Evolutionary conservation across 37 sponge, comb jelly and placozoan genomes (phyloP), one percentile per base, ranked within the genome.

Genomic region (Haliclona indistincta): DNA sequence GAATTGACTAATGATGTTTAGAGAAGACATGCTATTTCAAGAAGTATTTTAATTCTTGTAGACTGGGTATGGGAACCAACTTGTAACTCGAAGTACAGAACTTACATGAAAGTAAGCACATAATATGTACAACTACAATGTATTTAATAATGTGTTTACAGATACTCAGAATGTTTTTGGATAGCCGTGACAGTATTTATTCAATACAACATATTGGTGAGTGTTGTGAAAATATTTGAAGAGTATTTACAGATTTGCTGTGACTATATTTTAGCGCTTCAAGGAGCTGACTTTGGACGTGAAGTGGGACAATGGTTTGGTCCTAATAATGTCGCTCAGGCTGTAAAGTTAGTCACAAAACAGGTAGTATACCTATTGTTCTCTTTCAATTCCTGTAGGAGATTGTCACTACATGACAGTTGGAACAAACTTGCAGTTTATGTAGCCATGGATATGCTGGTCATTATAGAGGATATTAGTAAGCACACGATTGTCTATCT

Each of bases 291-390:
- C 43, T 88, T 95, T 66, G 81, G 88, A 10, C 55, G 93, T 7
- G 55, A 63, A 0, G 63, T 96, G 1, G 96, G 99, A 26, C 83
- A 93, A 36, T 99, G 99, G 99, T 91, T 93, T 86, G 99, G 99
- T 0, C 99, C 99, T 0, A 99, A 99, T 79, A 99, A 93, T 28
- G 89, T 92, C 17, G 96, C 97, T 5, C 99, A 99, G 26, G 97
- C 88, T 13, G 71, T 99, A 45, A 81, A 79, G 94, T 96, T 19
- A 72, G 3, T 72, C 2, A n/a, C 20, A 30, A 4, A 15, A 2
- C 52, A 30, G 4, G 10, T 25, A 32, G 3, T 41, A 17, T 37
- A 70, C 33, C 6, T 13, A n/a, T 49, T 32, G 8, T 13, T 23
- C 40, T 8, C n/a, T 36, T 1, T 35, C 37, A 23, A 38, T 53